Percentiles rank a stretch among this genome's conserved stretches.
Evolutionary conservation across 2,888 invertebrate genomes (phyloP).

Genomic region (Aphidoletes aphidimyza): DNA sequence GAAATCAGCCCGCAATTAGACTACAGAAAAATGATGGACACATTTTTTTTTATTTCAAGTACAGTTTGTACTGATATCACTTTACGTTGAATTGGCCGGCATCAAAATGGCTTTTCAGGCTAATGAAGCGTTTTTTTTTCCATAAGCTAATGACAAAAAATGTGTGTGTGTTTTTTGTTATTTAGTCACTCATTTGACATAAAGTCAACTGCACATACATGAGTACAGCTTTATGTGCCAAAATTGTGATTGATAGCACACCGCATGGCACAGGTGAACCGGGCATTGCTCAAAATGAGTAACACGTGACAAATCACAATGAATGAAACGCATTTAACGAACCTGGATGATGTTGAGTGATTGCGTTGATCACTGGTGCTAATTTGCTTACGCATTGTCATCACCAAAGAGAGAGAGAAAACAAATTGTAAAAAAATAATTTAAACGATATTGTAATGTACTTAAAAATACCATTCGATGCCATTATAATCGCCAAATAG

Average conservation of each 20-base stretch:
- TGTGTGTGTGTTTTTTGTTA: no score
- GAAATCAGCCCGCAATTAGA: conserved; percentile 49
- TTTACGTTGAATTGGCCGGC: no score
- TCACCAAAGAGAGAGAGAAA: background rate
- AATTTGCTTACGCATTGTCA: background rate
- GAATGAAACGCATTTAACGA: background rate
- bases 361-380: background rate
- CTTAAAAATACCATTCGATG: conserved; percentile 10
- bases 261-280: conserved; percentile 10
- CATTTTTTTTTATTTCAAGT: background rate
- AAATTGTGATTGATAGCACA: no score
- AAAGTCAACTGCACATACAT: no score
- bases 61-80: background rate
- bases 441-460: background rate
- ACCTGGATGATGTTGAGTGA: background rate
- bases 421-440: background rate
- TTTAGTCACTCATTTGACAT: no score
- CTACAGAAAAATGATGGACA: background rate
- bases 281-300: no score
- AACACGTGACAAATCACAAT: background rate
- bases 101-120: no score
- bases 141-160: no score
- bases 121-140: no score
- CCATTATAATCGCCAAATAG: conserved; percentile 5
- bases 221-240: no score